Evolutionary conservation across 2,797 vertebrate species (phyloP).

Genomic region (Galaxias olidus): DNA sequence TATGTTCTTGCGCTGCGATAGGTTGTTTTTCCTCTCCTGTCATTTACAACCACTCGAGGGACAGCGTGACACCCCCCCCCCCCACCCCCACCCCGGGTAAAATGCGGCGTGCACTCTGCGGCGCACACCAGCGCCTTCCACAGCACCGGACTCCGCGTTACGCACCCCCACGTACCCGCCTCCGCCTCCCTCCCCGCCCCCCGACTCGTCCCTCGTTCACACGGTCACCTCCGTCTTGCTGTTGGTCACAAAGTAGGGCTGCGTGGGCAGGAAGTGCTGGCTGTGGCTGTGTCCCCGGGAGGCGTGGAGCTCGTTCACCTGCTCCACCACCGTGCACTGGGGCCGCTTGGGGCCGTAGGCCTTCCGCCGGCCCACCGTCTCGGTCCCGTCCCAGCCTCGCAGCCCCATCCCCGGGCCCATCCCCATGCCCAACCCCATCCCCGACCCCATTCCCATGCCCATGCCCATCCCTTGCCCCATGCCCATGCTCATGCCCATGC

Average conservation of each 20-base stretch:
- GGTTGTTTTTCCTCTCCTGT: conserved; percentile 45
- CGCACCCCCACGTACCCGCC: conserved; percentile 38
- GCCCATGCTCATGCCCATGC: conserved; percentile 53
- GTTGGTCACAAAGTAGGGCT: conserved; percentile 99
- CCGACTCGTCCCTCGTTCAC: conserved; percentile 68
- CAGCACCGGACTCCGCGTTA: too few relatives aligned
- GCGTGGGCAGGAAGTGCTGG: conserved; percentile 91
- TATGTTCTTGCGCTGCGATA: conserved; percentile 49
- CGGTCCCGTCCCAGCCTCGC: conserved; percentile 92
- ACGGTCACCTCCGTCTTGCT: conserved; percentile 99
- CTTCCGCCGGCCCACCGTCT: conserved; percentile 89
- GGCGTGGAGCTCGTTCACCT: conserved; percentile 85
- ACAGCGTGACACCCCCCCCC: too few relatives aligned
- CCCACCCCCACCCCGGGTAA: too few relatives aligned
- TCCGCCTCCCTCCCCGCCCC: conserved; percentile 39
- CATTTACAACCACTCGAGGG: conserved; percentile 50
- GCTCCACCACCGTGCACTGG: conserved; percentile 82
- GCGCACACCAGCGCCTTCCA: too few relatives aligned
- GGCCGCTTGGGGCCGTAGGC: conserved; percentile 87
- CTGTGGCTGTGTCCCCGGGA: conserved; percentile 79
- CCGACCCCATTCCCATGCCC: conserved; percentile 12
- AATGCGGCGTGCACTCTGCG: too few relatives aligned
- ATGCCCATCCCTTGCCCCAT: conserved; percentile 49
- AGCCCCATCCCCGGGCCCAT: conserved; percentile 61
- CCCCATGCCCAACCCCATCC: too few relatives aligned